phyloP scores from a whole-genome alignment of 2,797 vertebrate genomes.

The Alcedo atthis region DNA sequence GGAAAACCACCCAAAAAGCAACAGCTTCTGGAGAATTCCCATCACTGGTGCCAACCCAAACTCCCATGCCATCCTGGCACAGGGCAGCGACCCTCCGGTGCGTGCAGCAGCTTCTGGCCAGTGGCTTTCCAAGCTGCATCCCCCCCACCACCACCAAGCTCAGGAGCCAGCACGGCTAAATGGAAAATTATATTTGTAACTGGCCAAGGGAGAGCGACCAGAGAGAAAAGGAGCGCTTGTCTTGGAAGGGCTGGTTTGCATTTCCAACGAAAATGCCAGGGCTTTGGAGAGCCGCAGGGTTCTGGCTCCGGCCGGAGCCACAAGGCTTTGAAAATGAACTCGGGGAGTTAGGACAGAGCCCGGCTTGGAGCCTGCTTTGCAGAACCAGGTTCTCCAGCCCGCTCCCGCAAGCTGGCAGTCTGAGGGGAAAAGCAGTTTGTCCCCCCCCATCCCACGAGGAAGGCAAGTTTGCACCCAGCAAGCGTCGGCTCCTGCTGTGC shows the following conservation, averaged over 20 bases:
- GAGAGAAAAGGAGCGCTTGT: conserved; percentile 13
- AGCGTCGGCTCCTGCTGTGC: accelerated
- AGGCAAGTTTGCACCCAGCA: not conserved
- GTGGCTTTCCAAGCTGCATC: not conserved
- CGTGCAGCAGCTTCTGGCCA: not conserved
- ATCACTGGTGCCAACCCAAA: accelerated
- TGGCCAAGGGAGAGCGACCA: not conserved
- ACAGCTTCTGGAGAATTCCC: not conserved
- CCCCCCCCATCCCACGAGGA: not conserved
- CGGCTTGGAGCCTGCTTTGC: not conserved
- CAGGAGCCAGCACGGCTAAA: not conserved
- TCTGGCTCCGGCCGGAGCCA: not conserved
- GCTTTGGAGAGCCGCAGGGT: conserved; percentile 29
- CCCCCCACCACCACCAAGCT: not conserved
- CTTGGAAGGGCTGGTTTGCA: conserved; percentile 20
- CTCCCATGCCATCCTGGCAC: not conserved
- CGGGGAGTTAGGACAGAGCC: not conserved
- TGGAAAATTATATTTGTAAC: not conserved
- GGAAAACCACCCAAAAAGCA: not conserved
- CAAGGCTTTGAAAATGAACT: conserved; percentile 28
- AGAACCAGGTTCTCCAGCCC: not conserved
- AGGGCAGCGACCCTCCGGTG: not conserved
- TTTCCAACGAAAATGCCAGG: conserved; percentile 50
- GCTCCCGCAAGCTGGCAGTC: not conserved
- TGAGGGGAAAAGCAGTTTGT: not conserved